These are phyloP conservation scores for Ornithorhynchus anatinus DNA, from an alignment of 2,113 vertebrate species.

Conservation along the genomic window DNA sequence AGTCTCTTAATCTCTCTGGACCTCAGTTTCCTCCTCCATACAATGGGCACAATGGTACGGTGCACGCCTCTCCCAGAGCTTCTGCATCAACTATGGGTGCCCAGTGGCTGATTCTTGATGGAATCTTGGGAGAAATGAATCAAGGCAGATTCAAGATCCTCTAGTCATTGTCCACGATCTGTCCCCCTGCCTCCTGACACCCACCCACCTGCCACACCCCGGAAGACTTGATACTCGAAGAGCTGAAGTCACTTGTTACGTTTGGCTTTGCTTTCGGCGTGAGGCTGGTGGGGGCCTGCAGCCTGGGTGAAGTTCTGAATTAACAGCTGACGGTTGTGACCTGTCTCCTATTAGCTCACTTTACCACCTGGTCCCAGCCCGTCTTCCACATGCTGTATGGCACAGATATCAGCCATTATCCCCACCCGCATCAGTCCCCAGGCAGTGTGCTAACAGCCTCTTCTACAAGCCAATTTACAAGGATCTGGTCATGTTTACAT, in stretches of 20 bases:
- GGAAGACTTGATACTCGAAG: too few relatives aligned
- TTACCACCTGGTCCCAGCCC: constrained; percentile 83
- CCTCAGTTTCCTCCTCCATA: too few relatives aligned
- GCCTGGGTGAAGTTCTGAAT: constrained; percentile 61
- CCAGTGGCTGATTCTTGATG: too few relatives aligned
- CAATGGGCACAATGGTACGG: too few relatives aligned
- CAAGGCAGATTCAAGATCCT: too few relatives aligned
- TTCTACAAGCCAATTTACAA: constrained; percentile 99
- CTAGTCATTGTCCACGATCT: too few relatives aligned
- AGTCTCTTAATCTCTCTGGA: too few relatives aligned
- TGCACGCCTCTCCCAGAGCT: too few relatives aligned
- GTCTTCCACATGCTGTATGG: constrained; percentile 85
- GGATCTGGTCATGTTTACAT: constrained; percentile 99
- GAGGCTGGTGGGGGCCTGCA: constrained; percentile 47
- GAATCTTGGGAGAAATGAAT: too few relatives aligned
- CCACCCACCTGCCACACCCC: too few relatives aligned
- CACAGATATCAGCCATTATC: constrained; percentile 93
- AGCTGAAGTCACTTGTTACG: constrained; percentile 68
- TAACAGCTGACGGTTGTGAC: constrained; percentile 80
- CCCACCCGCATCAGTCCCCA: constrained; percentile 95
- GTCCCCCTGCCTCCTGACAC: too few relatives aligned
- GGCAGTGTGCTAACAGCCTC: constrained; percentile 98
- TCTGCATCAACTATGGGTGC: too few relatives aligned
- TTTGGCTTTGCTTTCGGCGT: constrained; percentile 21
- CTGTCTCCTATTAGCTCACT: constrained; percentile 80